Conservation (phyloP, 1,140 invertebrate genomes). For the Microplitis demolitor region DNA sequence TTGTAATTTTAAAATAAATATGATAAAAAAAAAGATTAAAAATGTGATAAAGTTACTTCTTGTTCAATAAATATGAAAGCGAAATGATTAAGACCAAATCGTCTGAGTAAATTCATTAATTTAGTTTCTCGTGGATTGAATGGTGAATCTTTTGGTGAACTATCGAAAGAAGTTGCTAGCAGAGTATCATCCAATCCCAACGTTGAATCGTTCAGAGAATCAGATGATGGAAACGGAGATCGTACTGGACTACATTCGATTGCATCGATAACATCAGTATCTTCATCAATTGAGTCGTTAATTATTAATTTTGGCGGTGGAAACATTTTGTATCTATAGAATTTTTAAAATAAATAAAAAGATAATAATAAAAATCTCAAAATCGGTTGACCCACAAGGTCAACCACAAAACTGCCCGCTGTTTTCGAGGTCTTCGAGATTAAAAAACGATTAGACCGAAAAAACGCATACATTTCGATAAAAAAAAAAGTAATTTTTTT, state of each 20-base stretch:
- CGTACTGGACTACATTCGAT: not conserved
- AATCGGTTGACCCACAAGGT: no score
- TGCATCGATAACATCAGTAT: not conserved
- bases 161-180: not conserved
- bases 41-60: constrained; percentile 38
- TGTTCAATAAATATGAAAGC: constrained; percentile 50
- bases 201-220: not conserved
- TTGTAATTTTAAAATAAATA: no score
- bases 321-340: not conserved
- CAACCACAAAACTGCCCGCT: no score
- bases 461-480: no score
- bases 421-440: no score
- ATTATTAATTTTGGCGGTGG: not conserved
- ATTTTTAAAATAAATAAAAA: no score
- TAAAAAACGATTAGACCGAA: no score
- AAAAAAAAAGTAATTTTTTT: no score
- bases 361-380: no score
- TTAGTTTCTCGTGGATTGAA: not conserved
- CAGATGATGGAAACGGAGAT: not conserved
- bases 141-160: not conserved
- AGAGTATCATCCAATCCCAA: not conserved
- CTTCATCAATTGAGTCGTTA: not conserved
- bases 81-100: constrained; percentile 42
- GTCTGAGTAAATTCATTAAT: constrained; percentile 38
- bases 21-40: constrained; percentile 2